Evolutionary conservation across 2,888 invertebrate species (phyloP).

Genomic region (Allygus modestus): DNA sequence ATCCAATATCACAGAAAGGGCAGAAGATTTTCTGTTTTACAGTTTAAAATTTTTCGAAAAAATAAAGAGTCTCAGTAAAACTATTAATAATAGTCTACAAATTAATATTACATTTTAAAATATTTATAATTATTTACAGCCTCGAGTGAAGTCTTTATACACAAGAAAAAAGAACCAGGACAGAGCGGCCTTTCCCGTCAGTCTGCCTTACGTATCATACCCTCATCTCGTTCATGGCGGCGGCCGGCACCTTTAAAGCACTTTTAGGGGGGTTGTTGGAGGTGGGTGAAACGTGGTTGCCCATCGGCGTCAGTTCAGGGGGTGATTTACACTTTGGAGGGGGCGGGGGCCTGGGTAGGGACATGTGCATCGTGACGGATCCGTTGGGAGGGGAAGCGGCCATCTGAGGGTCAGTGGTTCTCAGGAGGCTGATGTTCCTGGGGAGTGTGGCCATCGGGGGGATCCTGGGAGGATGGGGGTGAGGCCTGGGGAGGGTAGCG

Average conservation of each 20-base stretch:
- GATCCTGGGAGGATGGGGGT: constrained; percentile 61
- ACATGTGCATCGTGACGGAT: constrained; percentile 70
- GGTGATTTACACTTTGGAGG: constrained; percentile 69
- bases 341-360: constrained; percentile 76
- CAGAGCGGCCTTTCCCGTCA: constrained; percentile 30
- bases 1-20: constrained; percentile 46
- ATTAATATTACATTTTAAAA: constrained; percentile 8
- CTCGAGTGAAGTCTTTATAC: constrained; percentile 18
- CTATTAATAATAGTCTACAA: constrained; percentile 11
- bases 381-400: constrained; percentile 69
- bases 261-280: constrained; percentile 75
- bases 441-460: constrained; percentile 63
- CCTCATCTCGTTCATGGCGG: constrained; percentile 93
- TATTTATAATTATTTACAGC: constrained; percentile 36
- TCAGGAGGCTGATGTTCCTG: constrained; percentile 63
- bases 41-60: neutral
- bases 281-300: constrained; percentile 68
- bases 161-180: constrained; percentile 40
- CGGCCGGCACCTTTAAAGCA: constrained; percentile 84
- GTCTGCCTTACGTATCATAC: constrained; percentile 80
- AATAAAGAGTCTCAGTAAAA: neutral
- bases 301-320: constrained; percentile 70
- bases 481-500: constrained; percentile 66
- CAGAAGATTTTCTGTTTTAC: neutral
- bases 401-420: constrained; percentile 34